Conservation (phyloP, 2,888 invertebrate genomes). For the Pasiphila rectangulata region DNA sequence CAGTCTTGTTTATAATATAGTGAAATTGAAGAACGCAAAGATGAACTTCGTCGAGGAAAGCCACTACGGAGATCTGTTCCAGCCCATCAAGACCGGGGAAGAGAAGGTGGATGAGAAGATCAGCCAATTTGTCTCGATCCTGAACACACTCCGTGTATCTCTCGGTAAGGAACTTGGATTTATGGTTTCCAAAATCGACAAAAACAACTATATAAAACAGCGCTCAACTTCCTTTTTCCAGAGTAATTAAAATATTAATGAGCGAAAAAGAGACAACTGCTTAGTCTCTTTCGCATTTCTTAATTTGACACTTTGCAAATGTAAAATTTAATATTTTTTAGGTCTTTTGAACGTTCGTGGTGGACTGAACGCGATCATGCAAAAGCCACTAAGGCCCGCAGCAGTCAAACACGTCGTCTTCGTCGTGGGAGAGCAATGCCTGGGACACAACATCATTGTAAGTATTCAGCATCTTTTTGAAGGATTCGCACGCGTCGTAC, state of each 20-base stretch:
- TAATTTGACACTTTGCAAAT: neutral
- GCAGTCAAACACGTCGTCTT: slow-evolving; percentile 87
- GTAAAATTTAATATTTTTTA: slow-evolving; percentile 24
- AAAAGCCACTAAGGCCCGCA: slow-evolving; percentile 88
- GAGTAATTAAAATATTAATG: no score
- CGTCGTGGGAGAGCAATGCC: slow-evolving; percentile 83
- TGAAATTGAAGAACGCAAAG: slow-evolving; percentile 68
- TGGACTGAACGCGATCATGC: slow-evolving; percentile 83
- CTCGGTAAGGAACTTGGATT: slow-evolving; percentile 58
- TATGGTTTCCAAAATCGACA: no score
- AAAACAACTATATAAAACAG: no score
- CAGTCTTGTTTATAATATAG: slow-evolving; percentile 41
- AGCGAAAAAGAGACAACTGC: no score
- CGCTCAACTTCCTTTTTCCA: no score
- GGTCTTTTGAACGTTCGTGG: slow-evolving; percentile 78
- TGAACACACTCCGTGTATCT: slow-evolving; percentile 40
- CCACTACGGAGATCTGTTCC: slow-evolving; percentile 44
- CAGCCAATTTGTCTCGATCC: slow-evolving; percentile 37
- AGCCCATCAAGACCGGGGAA: slow-evolving; percentile 43
- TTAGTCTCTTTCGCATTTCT: slow-evolving; percentile 32
- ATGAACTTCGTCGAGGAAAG: slow-evolving; percentile 56
- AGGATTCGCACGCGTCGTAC: no score
- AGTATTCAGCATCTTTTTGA: slow-evolving; percentile 40
- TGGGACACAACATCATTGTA: slow-evolving; percentile 77
- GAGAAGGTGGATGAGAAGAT: slow-evolving; percentile 38